These are phyloP conservation scores for Apamea monoglypha DNA, from an alignment of 2,888 invertebrate genomes.

Conservation along the genomic window DNA sequence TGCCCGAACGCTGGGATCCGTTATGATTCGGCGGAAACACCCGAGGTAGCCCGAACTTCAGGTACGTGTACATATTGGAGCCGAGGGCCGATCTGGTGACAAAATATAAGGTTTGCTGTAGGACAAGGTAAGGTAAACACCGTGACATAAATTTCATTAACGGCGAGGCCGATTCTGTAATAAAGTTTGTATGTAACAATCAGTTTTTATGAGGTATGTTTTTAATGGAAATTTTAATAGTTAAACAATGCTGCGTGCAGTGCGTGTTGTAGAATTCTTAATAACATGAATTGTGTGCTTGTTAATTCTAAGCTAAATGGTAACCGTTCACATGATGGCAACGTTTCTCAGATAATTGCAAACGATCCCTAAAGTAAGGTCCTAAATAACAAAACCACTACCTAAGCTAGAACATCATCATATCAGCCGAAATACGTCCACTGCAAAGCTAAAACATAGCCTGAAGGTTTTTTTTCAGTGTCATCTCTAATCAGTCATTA, in stretches of 20 bases:
- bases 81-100: constrained; percentile 94
- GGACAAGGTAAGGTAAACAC: constrained; percentile 57
- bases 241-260: constrained; percentile 26
- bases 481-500: not conserved
- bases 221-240: constrained; percentile 38
- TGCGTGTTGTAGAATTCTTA: constrained; percentile 16
- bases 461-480: not conserved
- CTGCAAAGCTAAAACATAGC: not conserved
- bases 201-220: constrained; percentile 38
- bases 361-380: not conserved
- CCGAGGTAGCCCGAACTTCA: constrained; percentile 97
- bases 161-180: constrained; percentile 47
- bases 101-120: constrained; percentile 46
- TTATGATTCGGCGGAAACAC: constrained; percentile 96
- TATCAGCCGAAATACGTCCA: not conserved
- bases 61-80: constrained; percentile 97
- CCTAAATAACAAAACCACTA: not conserved
- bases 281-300: not conserved
- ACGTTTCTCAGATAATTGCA: not conserved
- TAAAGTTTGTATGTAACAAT: constrained; percentile 45
- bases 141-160: constrained; percentile 63
- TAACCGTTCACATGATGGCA: not conserved
- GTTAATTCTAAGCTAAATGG: not conserved
- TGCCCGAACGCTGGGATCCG: constrained; percentile 92
- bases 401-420: not conserved